Conservation (phyloP, 1,140 invertebrate genomes). For the Antheraea mylitta region DNA sequence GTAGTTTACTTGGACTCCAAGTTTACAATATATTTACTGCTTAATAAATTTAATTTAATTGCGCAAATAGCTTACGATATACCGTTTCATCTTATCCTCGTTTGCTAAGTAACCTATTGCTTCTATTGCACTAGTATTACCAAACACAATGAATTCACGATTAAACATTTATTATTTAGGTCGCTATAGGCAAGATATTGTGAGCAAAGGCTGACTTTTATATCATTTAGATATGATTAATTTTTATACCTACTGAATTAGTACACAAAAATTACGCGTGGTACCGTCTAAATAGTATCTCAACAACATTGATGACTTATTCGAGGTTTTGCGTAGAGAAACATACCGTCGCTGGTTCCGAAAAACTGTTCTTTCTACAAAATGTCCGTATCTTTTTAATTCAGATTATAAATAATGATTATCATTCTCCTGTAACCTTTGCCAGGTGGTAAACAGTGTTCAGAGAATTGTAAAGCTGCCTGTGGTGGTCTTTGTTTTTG, state of each 20-base stretch:
- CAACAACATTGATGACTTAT: no score
- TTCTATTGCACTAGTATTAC: neutral
- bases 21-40: neutral
- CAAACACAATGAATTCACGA: neutral
- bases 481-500: no score
- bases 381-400: no score
- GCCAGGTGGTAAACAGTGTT: no score
- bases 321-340: no score
- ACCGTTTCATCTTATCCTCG: neutral
- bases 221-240: neutral
- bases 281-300: no score
- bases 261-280: neutral
- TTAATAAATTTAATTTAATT: slow-evolving; percentile 1
- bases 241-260: neutral
- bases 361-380: no score
- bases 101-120: slow-evolving; percentile 1
- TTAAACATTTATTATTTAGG: neutral
- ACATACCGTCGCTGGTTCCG: no score
- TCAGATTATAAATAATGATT: no score
- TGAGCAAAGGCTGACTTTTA: neutral
- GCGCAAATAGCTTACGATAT: neutral
- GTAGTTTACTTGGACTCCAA: neutral
- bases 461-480: no score
- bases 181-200: neutral
- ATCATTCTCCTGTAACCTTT: no score